Evolutionary conservation across 2,113 vertebrate genomes (phyloP).

Genomic region (Protomyctophum bolini): DNA sequence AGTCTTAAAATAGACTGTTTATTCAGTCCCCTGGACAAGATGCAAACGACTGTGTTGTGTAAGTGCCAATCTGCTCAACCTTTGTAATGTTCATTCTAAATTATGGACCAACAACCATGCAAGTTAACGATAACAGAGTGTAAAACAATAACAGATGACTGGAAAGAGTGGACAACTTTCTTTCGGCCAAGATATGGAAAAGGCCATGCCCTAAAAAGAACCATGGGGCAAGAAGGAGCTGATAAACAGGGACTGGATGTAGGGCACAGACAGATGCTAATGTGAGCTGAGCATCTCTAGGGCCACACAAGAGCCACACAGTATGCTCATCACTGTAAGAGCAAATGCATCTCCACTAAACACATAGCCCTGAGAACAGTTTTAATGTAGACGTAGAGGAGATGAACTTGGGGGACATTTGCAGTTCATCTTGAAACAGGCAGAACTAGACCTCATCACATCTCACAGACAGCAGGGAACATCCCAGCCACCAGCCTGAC

Average conservation of each 20-base stretch:
- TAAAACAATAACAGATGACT: constrained; percentile 7
- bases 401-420: constrained; percentile 18
- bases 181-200: constrained; percentile 47
- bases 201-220: constrained; percentile 61
- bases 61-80: neutral
- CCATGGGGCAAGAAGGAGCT: constrained; percentile 39
- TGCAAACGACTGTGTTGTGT: neutral
- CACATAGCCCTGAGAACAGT: too few relatives aligned
- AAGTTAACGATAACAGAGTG: constrained; percentile 10
- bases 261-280: constrained; percentile 63
- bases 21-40: neutral
- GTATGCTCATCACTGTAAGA: constrained; percentile 33
- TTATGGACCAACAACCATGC: constrained; percentile 37
- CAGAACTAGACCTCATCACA: constrained; percentile 31
- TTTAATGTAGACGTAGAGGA: constrained; percentile 3
- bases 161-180: constrained; percentile 22
- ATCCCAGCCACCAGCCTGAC: constrained; percentile 31
- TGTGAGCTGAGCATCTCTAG: constrained; percentile 51
- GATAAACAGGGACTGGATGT: constrained; percentile 44
- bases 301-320: constrained; percentile 38
- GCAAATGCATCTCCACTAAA: neutral
- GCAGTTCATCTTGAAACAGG: constrained; percentile 27
- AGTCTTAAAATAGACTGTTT: neutral
- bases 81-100: constrained; percentile 22
- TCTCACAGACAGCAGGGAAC: constrained; percentile 8